Percentiles rank a stretch among this genome's conserved stretches.
phyloP scores from a whole-genome alignment of 2,888 invertebrate genomes.

The Harpalus rubripes region DNA sequence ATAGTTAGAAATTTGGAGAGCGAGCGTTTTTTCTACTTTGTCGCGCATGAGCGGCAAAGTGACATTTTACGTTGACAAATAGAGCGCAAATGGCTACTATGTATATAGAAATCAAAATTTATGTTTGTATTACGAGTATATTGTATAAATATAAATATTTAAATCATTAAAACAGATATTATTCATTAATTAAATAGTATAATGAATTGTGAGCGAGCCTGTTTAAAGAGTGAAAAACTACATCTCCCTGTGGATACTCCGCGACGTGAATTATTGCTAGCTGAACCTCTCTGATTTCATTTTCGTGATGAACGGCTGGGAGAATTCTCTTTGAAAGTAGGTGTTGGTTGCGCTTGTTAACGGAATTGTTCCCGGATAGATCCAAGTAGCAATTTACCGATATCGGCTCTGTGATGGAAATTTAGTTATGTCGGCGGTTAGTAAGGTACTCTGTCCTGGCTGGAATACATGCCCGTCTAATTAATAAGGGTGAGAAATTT shows the following conservation, averaged over 20 bases:
- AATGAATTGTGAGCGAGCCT: no score
- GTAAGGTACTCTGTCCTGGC: conserved; percentile 30
- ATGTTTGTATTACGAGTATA: no score
- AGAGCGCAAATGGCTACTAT: no score
- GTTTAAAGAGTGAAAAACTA: conserved; percentile 12
- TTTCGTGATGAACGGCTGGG: not conserved
- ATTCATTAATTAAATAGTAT: no score
- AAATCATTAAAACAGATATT: no score
- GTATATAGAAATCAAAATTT: no score
- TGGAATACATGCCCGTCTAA: conserved; percentile 30
- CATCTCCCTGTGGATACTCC: not conserved
- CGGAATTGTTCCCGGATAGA: conserved; percentile 11
- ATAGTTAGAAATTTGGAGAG: no score
- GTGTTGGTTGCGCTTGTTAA: conserved; percentile 7
- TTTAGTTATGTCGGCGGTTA: conserved; percentile 48
- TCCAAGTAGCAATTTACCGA: conserved; percentile 19
- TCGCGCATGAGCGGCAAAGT: no score
- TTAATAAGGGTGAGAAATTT: conserved; percentile 51
- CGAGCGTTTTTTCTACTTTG: no score
- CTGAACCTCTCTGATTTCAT: conserved; percentile 23
- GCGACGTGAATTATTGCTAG: conserved; percentile 15
- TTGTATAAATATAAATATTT: no score
- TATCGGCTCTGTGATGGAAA: conserved; percentile 37
- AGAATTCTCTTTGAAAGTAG: conserved; percentile 4
- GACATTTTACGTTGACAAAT: no score